Percentiles rank a stretch among this genome's conserved stretches.
Evolutionary conservation across 2,888 invertebrate genomes (phyloP).

Genomic region (Onchidella celtica): DNA sequence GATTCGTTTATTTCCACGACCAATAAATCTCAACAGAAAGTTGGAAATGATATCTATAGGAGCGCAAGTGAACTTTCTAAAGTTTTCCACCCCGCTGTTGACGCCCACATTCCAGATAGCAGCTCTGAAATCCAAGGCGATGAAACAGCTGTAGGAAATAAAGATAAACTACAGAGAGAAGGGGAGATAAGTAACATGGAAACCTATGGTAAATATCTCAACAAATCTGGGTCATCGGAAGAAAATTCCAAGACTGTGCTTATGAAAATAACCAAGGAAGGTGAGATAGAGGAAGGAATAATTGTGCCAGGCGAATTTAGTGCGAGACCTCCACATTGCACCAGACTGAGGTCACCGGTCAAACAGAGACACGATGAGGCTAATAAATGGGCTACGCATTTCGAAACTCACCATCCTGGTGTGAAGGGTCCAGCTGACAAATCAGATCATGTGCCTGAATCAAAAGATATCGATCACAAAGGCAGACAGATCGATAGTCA

Average conservation of each 20-base stretch:
- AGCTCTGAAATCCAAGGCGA: background rate
- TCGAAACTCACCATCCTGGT: background rate
- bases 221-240: background rate
- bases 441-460: background rate
- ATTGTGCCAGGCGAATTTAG: background rate
- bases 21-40: no score
- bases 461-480: conserved; percentile 25
- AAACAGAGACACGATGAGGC: background rate
- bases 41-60: no score
- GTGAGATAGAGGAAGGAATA: background rate
- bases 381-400: background rate
- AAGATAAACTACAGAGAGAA: background rate
- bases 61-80: no score
- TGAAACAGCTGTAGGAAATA: background rate
- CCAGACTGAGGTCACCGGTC: background rate
- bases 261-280: background rate
- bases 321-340: background rate
- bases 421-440: background rate
- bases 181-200: background rate
- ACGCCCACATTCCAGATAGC: no score
- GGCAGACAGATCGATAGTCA: background rate
- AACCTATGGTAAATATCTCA: background rate
- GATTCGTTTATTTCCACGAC: no score
- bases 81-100: no score
- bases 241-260: background rate